Base-by-base conservation (phyloP, 2,797 vertebrate species). In the Fistularia commersonii region DNA sequence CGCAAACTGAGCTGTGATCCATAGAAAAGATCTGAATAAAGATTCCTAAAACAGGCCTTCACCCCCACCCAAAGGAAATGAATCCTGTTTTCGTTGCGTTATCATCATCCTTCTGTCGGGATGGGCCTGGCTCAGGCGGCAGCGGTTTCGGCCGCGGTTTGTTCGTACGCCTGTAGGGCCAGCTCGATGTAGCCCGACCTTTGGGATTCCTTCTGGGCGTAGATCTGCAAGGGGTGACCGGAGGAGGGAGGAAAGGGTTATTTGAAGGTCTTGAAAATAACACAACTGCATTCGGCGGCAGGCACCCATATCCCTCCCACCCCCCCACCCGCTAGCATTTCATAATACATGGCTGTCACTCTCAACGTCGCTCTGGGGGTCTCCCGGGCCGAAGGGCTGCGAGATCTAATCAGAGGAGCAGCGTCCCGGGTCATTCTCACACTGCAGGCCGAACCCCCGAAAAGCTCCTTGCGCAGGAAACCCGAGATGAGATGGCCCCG, bases 111-210 rank as follows among this genome's bases (percentile, higher is more conserved):
- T 45, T 69, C 50, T 11, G 1, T 33, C 8, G 8, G 9, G 32
- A 11, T 1, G 1, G 12, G 32, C 14, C 10, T 1, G 12, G 1
- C 11, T 85, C 72, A 85, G 23, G 57, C 67, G 10, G 72, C 84
- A 9, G 87, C 73, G 66, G 74, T 79, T 47, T 83, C 36, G 1
- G 60, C 72, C 3, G 52, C 38, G 12, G 76, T 53, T 81, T 94
- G 89, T 65, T 93, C 86, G 6, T 91, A 91, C 7, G 90, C 88
- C 62, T 98, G 94, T 45, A 98, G 83, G 42, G 93, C 92, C 65
- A 98, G 82, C 56, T 95, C 92, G 41, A 98, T 90, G 54, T 93
- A 94, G 40, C 92, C 90, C 10, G 91, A 87, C 64, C 76, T 93
- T 69, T 93, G 90, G 39, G 94, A 93, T 77, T 98, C 96, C 46